Base-by-base conservation (phyloP, 2,888 invertebrate species). In the Plagodis pulveraria region DNA sequence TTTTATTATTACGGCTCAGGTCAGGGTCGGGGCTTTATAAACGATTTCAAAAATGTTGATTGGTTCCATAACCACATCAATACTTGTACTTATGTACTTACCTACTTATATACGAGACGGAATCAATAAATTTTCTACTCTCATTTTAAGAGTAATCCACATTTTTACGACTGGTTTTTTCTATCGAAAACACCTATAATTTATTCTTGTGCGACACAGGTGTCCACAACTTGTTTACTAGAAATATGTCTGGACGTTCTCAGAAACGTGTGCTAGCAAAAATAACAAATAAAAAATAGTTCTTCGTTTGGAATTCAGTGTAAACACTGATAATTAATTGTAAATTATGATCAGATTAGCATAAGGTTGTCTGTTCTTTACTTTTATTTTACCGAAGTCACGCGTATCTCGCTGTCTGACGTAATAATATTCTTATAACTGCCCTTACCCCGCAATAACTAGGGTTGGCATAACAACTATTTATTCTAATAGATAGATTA, bases 11-110 rank as follows among this genome's bases (percentile, higher is more conserved):
- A 81, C 77, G 84, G 79, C 32, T 81, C 86, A 70, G 87, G 89
- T 89, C 91, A 91, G 89, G 91, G 89, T 76, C 86, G 74, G 66
- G 74, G 71, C 70, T 72, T 69, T 72, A 80, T 78, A 83, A 87
- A 84, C 87, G 85, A 81, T 74, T 70, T 72, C 79, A 80, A 83
- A 86, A 84, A 89, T 86, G 83, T 74, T 69, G 83, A 82, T 83
- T 77, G 82, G 80, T 81, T 84, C 77, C 80, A 74, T 70, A 68
- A 80, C 72, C 81, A 82, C 77, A 85, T 22, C 22, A 22, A 22
- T 22, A 22, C 22, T 22, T 22, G 2, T 22, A 22, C 22, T 1
- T 22, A 22, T 22, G 22, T 22, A 22, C 22, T 22, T 83, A 82
- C 22, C 4, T 83, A 82, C 79, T 78, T 78, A 70, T 67, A 76